Percentiles rank a stretch among this genome's conserved stretches.
These are phyloP conservation scores for Corydoras maculifer DNA, from an alignment of 2,113 vertebrate genomes.

Conservation along the genomic window DNA sequence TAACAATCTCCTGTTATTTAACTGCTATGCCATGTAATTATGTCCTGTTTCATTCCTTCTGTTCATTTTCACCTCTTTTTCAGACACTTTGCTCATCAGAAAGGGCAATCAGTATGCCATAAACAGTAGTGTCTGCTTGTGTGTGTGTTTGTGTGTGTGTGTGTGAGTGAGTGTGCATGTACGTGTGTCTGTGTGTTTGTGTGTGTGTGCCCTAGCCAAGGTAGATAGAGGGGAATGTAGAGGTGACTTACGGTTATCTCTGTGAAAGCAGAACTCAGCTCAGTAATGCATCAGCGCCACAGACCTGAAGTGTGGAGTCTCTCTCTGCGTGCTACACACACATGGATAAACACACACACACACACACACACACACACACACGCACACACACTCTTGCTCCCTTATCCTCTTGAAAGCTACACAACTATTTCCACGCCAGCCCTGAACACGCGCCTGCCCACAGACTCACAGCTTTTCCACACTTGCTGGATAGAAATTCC, in stretches of 20 bases:
- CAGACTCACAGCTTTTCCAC: neutral
- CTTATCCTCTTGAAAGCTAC: conserved; percentile 9
- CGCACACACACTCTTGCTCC: neutral
- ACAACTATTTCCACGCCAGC: neutral
- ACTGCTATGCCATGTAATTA: conserved; percentile 14
- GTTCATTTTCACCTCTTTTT: conserved; percentile 22
- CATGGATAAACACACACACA: no score
- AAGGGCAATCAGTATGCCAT: conserved; percentile 6
- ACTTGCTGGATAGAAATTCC: conserved; percentile 15
- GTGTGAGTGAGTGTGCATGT: neutral
- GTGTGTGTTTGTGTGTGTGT: conserved; percentile 1
- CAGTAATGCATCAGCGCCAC: neutral
- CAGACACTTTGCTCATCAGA: conserved; percentile 18
- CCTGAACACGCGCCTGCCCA: conserved; percentile 3
- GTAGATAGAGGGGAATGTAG: neutral
- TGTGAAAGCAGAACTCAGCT: conserved; percentile 7
- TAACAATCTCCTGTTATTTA: conserved; percentile 2
- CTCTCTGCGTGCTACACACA: neutral
- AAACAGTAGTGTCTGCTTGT: no score
- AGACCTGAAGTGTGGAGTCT: neutral
- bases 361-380: neutral
- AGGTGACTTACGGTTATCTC: conserved; percentile 15
- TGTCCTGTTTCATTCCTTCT: conserved; percentile 4
- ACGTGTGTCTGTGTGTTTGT: no score
- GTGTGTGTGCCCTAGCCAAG: neutral